Base-by-base conservation (phyloP, 1,140 invertebrate species). In the Bradynema listronoti region DNA sequence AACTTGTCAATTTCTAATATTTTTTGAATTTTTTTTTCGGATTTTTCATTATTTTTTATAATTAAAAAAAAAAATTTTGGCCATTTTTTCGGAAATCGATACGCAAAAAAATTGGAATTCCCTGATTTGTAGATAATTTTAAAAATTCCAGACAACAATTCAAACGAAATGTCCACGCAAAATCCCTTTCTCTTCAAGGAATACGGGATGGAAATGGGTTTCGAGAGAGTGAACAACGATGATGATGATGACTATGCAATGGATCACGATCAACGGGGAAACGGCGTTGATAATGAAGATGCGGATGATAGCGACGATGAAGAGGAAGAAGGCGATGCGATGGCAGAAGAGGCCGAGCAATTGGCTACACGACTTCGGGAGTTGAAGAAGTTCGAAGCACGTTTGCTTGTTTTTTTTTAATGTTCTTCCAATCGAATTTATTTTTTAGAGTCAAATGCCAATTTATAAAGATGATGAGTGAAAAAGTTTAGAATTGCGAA, bases 261-360 rank as follows among this genome's bases (percentile, higher is more conserved):
- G n/a, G n/a, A n/a, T n/a, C n/a, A n/a, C n/a, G n/a, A n/a, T n/a
- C n/a, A n/a, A n/a, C n/a, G n/a, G n/a, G 65, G 77, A 72, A 75
- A 78, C 58, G 72, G 57, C 42, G 76, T 76, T 30, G 76, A 79
- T 78, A 78, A 67, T 4, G 70, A 78, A 50, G 65, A 66, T 30
- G 76, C 77, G 42, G 61, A 77, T 73, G 73, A 78, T 56, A 68
- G 51, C 49, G 78, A 79, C 36, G 47, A 25, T 19, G 55, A 36
- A 30, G 46, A 69, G 52, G 19, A 22, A 56, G 2, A 11, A n/a
- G n/a, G 33, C 11, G 50, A 53, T 29, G 34, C 4, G 50, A 16
- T 29, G 19, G 51, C 45, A 43, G 29, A 41, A 56, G 39, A 45
- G 27, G 9, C 2, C 36, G 16, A n/a, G n/a, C n/a, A n/a, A n/a